These are phyloP conservation scores for Odontophorus gujanensis DNA, from an alignment of 2,113 vertebrate species.

Conservation along the genomic window DNA sequence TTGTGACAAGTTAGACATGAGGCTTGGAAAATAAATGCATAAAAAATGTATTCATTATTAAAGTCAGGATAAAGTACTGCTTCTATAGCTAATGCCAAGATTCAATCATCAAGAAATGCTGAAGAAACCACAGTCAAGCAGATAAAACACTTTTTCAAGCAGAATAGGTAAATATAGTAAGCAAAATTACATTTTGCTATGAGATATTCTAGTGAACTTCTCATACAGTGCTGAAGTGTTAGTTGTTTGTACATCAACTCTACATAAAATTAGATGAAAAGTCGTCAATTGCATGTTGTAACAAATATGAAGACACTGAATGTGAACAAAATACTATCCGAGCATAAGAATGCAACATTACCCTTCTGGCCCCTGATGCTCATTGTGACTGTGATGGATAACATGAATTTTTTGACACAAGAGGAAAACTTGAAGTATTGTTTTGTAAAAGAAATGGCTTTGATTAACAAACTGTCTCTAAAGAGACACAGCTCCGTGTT, in stretches of 20 bases:
- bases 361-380: neutral
- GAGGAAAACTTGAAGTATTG: too few species aligned
- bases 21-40: conserved; percentile 2
- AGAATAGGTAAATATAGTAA: neutral
- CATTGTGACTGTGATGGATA: neutral
- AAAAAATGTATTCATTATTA: neutral
- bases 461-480: too few species aligned
- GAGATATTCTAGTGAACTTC: neutral
- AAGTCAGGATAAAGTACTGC: neutral
- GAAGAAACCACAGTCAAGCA: neutral
- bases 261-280: neutral
- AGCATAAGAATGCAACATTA: neutral
- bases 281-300: neutral
- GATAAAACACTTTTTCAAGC: neutral
- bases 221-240: neutral
- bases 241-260: neutral
- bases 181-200: neutral
- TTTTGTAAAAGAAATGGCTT: too few species aligned
- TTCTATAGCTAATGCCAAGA: neutral
- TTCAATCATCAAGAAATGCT: neutral
- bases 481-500: too few species aligned
- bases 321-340: neutral
- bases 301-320: neutral
- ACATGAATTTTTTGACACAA: neutral
- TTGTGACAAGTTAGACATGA: conserved; percentile 4